Conservation (phyloP, 2,113 vertebrate species). For the Atrichornis clamosus region DNA sequence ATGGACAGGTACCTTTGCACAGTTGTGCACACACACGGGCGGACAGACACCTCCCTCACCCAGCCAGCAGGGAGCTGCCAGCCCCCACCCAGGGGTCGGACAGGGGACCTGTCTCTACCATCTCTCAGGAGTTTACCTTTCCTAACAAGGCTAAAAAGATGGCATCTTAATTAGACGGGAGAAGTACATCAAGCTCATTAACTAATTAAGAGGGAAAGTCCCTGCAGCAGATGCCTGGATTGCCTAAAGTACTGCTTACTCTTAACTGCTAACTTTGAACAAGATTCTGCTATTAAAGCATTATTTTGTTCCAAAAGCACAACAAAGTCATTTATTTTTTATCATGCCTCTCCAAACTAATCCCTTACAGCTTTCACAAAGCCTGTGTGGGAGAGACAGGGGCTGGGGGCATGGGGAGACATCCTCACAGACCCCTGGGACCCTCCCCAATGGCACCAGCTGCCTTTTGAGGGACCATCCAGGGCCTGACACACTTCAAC, state of each 20-base stretch:
- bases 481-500: background rate
- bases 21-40: background rate
- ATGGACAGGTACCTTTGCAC: background rate
- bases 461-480: background rate
- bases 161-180: slow-evolving; percentile 30
- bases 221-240: slow-evolving; percentile 56
- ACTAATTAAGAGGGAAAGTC: slow-evolving; percentile 60
- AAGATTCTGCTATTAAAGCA: slow-evolving; percentile 48
- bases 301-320: slow-evolving; percentile 37
- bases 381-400: background rate
- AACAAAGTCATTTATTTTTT: slow-evolving; percentile 18
- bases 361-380: background rate
- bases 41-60: background rate
- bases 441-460: background rate
- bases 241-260: slow-evolving; percentile 21
- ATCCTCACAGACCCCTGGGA: background rate
- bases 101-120: background rate
- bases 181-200: slow-evolving; percentile 54
- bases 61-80: background rate
- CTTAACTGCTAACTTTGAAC: slow-evolving; percentile 34
- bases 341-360: background rate
- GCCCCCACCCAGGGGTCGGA: background rate
- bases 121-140: background rate
- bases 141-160: background rate
- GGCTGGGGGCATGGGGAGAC: background rate